phyloP scores from a whole-genome alignment of 2,888 invertebrate species.

The Drosophila barbarae region DNA sequence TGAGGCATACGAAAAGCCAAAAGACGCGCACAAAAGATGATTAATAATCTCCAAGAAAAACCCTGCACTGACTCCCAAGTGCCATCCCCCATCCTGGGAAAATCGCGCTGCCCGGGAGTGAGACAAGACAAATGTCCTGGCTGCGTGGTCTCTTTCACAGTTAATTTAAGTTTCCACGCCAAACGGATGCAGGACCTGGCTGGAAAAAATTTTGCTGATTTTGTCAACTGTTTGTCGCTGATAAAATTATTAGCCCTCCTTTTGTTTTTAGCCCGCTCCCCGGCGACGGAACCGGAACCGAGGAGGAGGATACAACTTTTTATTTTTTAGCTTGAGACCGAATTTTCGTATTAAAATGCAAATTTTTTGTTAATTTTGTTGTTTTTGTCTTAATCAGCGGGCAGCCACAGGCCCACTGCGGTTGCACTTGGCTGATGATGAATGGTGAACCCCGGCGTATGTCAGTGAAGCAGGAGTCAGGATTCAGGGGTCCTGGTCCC shows the following conservation, averaged over 20 bases:
- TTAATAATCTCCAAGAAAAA: constrained; percentile 72
- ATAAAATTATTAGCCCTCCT: constrained; percentile 77
- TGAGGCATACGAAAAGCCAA: constrained; percentile 68
- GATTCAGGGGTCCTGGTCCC: constrained; percentile 13
- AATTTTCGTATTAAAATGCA: constrained; percentile 76
- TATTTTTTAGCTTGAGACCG: constrained; percentile 31
- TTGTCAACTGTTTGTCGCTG: constrained; percentile 77
- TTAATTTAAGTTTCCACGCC: constrained; percentile 72
- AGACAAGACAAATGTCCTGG: constrained; percentile 75
- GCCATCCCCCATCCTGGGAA: constrained; percentile 19
- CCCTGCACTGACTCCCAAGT: constrained; percentile 26
- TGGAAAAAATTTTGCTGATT: constrained; percentile 71
- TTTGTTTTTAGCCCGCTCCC: constrained; percentile 39
- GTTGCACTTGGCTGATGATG: constrained; percentile 76
- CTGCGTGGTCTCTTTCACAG: constrained; percentile 77
- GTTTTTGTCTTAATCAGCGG: constrained; percentile 77
- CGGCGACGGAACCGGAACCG: constrained; percentile 10
- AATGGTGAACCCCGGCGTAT: constrained; percentile 64
- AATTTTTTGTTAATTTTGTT: constrained; percentile 77
- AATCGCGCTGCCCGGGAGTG: constrained; percentile 37
- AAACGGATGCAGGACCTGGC: constrained; percentile 62
- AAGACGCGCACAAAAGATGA: constrained; percentile 76
- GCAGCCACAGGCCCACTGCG: constrained; percentile 41
- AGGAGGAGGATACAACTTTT: background rate
- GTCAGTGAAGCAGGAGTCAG: constrained; percentile 21